Conservation (phyloP, 2,888 invertebrate genomes). For the Scaptomyza caliginosa region DNA sequence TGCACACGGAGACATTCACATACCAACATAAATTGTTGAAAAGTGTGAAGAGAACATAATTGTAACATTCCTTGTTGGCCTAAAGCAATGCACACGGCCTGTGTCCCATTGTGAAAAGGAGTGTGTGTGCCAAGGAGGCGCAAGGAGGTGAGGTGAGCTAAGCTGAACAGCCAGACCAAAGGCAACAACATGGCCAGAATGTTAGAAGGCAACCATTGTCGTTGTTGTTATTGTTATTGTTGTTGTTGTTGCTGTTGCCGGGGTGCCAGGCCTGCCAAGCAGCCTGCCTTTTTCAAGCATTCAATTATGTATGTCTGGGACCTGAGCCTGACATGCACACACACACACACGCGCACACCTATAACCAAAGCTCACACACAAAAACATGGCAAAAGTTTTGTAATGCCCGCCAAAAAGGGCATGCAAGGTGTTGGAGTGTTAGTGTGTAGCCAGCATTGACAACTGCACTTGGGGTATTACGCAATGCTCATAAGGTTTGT, state of each 20-base stretch:
- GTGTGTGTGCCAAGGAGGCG: constrained; percentile 10
- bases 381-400: constrained; percentile 78
- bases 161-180: constrained; percentile 31
- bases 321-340: constrained; percentile 74
- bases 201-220: constrained; percentile 62
- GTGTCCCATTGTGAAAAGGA: constrained; percentile 33
- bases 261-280: constrained; percentile 43
- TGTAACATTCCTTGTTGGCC: constrained; percentile 80
- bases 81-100: constrained; percentile 72
- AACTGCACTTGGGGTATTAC: constrained; percentile 57
- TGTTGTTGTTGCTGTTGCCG: constrained; percentile 49
- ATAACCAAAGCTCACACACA: constrained; percentile 38
- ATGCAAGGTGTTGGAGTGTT: constrained; percentile 74
- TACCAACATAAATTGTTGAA: constrained; percentile 80
- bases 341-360: constrained; percentile 31
- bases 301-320: constrained; percentile 78
- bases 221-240: constrained; percentile 27
- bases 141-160: background rate
- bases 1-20: constrained; percentile 68
- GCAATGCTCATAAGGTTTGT: constrained; percentile 33
- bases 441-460: constrained; percentile 49
- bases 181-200: constrained; percentile 54
- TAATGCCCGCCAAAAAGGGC: constrained; percentile 77
- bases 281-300: constrained; percentile 76
- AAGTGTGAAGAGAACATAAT: constrained; percentile 80